These are phyloP conservation scores for Drosophila baimaii DNA, from an alignment of 1,140 invertebrate species.

Conservation along the genomic window DNA sequence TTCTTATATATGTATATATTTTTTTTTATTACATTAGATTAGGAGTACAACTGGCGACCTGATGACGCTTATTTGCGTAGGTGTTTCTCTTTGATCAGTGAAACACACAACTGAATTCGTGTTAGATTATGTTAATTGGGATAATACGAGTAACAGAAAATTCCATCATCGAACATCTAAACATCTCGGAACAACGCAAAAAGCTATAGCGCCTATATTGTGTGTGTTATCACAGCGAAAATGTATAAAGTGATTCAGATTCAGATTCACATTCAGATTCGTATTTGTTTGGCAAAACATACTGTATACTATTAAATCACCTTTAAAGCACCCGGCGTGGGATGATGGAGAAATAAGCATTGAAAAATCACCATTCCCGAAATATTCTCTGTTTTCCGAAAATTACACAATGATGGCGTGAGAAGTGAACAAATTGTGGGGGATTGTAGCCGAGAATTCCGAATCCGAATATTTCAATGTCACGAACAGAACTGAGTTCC, in stretches of 20 bases:
- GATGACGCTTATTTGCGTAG: slow-evolving; percentile 42
- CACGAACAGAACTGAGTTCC: slow-evolving; percentile 52
- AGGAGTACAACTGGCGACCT: slow-evolving; percentile 10
- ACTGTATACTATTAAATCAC: slow-evolving; percentile 28
- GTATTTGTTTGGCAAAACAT: slow-evolving; percentile 23
- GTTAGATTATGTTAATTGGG: slow-evolving; percentile 43
- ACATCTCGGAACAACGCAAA: slow-evolving; percentile 26
- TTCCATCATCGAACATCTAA: slow-evolving; percentile 16
- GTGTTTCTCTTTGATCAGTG: slow-evolving; percentile 35
- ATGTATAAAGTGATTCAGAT: slow-evolving; percentile 22
- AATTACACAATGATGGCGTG: slow-evolving; percentile 58
- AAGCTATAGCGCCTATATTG: neutral
- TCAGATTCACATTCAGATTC: neutral
- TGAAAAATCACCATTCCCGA: slow-evolving; percentile 23
- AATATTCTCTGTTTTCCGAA: slow-evolving; percentile 36
- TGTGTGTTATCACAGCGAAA: slow-evolving; percentile 27
- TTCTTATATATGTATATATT: slow-evolving; percentile 24
- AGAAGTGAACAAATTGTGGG: slow-evolving; percentile 10
- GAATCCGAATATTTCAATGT: slow-evolving; percentile 65
- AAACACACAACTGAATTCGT: neutral
- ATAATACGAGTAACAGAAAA: slow-evolving; percentile 14
- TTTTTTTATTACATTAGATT: slow-evolving; percentile 47
- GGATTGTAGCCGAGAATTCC: slow-evolving; percentile 8
- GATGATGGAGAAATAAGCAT: slow-evolving; percentile 28
- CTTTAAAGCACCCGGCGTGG: slow-evolving; percentile 21